Conservation (phyloP, 2,888 invertebrate genomes). For the Drosophila colorata region DNA sequence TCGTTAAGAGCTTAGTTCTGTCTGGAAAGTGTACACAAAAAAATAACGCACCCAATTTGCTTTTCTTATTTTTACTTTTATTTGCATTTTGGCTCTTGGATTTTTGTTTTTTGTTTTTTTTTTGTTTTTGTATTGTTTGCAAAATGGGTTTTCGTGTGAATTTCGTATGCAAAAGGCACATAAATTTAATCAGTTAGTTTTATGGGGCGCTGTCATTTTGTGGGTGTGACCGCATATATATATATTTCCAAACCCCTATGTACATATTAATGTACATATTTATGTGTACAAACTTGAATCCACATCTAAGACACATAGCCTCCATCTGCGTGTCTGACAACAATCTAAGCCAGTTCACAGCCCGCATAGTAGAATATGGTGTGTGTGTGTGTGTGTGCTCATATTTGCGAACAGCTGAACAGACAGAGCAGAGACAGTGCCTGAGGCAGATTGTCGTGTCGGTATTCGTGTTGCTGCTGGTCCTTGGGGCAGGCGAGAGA, state of each 20-base stretch:
- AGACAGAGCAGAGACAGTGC: constrained; percentile 13
- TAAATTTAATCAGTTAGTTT: constrained; percentile 70
- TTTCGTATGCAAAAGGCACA: constrained; percentile 57
- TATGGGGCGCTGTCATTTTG: constrained; percentile 23
- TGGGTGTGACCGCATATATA: constrained; percentile 36
- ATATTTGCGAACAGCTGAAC: constrained; percentile 7
- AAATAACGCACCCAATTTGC: constrained; percentile 27
- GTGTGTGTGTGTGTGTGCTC: constrained; percentile 1
- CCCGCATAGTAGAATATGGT: background rate
- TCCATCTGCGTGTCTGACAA: constrained; percentile 42
- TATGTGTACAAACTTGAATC: background rate
- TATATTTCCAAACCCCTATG: background rate
- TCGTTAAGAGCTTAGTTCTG: background rate
- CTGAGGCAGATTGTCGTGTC: constrained; percentile 8
- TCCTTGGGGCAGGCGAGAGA: background rate
- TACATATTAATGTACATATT: background rate
- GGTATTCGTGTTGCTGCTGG: background rate
- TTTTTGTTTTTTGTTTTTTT: background rate
- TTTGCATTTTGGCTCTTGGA: background rate
- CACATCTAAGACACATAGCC: background rate
- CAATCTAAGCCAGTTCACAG: constrained; percentile 48
- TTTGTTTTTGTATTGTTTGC: constrained; percentile 1
- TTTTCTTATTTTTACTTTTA: constrained; percentile 1
- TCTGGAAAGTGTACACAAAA: constrained; percentile 3
- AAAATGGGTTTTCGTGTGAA: constrained; percentile 38